Base-by-base conservation (phyloP, 2,113 vertebrate genomes). In the Potamarius usumacintae region DNA sequence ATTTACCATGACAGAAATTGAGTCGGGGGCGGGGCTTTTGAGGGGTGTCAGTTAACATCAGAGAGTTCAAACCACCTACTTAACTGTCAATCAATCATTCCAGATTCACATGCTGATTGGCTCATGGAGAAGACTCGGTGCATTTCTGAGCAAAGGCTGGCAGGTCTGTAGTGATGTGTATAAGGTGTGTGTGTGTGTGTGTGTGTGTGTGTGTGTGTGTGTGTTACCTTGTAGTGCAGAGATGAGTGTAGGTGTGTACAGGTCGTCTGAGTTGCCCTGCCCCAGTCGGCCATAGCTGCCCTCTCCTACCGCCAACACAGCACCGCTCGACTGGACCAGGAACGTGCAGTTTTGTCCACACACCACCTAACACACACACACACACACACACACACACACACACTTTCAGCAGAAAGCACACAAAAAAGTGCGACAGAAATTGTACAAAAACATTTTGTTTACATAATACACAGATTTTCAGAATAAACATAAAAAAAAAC, bases 261-360 rank as follows among this genome's bases (percentile, higher is more conserved):
- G 94, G 86, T 96, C 95, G 85, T 96, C 95, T 12, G 96, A 96
- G 88, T 96, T 96, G 80, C 96, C 96, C 88, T 96, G 95, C 22
- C 95, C 95, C 86, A 96, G 93, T 87, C 96, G 90, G 50, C 96
- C 95, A 34, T 96, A 96, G 69, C 96, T 96, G 88, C 96, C 96
- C 92, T 96, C 96, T 30, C 96, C 96, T 17, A 96, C 92, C 50
- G 96, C 96, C 87, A 96, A 88, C 11, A 96, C 95, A 0, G 94
- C 92, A 34, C 96, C 96, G 48, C 94, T 96, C 62, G 94, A 94
- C 91, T 96, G 96, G 80, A 96, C 91, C 89, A 96, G 92, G 91
- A 96, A 96, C 12, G 96, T 95, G 85, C 96, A 96, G 93, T 96
- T 96, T 92, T 96, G 96, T 57, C 96, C 96, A 60, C 96, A 96